Evolutionary conservation across 2,113 vertebrate genomes (phyloP).

Genomic region (Dicrurus megarhynchus): DNA sequence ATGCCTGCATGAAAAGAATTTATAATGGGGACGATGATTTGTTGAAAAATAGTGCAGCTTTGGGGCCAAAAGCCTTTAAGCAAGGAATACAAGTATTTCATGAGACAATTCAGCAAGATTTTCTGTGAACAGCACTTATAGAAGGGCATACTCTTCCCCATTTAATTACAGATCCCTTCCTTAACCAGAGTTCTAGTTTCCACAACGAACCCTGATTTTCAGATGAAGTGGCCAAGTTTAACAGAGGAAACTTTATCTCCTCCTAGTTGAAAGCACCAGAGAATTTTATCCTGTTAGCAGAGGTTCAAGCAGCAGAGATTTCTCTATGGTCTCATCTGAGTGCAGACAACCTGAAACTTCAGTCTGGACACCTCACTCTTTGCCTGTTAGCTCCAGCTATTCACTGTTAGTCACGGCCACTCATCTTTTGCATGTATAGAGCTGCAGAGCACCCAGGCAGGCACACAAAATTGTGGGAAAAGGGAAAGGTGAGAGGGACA

Average conservation of each 20-base stretch:
- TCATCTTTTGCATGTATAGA: neutral
- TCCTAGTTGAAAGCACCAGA: neutral
- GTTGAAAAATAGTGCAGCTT: neutral
- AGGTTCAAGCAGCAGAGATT: neutral
- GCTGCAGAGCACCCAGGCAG: neutral
- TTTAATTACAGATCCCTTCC: neutral
- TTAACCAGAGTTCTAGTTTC: neutral
- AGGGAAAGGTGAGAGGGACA: neutral
- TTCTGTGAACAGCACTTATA: neutral
- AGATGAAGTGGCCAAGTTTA: neutral
- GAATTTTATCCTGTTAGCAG: neutral
- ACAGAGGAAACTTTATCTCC: neutral
- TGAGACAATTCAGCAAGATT: neutral
- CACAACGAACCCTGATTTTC: neutral
- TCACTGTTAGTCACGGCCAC: neutral
- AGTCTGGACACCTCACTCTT: neutral
- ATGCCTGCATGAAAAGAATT: neutral
- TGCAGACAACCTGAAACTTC: neutral
- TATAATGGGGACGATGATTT: neutral
- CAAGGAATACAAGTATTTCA: neutral
- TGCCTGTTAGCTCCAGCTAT: neutral
- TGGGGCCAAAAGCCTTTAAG: neutral
- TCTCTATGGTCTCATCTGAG: neutral
- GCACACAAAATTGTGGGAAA: neutral
- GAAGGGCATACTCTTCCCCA: neutral